phyloP scores from a whole-genome alignment of 2,113 vertebrate genomes.

The Barnardius zonarius region DNA sequence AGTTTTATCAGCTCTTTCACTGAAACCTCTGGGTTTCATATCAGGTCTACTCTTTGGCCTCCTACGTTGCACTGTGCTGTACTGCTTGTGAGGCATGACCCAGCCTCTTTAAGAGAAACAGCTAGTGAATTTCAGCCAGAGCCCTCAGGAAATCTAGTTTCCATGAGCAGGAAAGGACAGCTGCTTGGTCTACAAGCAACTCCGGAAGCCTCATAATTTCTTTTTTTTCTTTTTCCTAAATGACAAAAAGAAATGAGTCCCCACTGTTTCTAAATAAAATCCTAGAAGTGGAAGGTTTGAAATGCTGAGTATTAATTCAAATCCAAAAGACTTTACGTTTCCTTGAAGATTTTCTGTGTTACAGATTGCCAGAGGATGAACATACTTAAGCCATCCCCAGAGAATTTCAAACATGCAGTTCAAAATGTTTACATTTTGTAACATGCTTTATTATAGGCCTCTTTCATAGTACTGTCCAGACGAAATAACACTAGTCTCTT shows the following conservation, averaged over 20 bases:
- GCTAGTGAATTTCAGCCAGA: neutral
- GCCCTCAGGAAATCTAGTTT: neutral
- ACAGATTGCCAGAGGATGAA: neutral
- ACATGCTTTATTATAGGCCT: neutral
- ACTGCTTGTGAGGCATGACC: too few species aligned
- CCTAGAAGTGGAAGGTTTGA: neutral
- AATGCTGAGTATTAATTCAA: neutral
- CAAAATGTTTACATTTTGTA: neutral
- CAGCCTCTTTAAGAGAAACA: neutral
- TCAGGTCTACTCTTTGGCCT: neutral
- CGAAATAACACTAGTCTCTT: neutral
- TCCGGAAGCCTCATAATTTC: neutral
- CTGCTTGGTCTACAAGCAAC: neutral
- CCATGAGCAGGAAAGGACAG: neutral
- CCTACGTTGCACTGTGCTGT: accelerated
- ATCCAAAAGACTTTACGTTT: neutral
- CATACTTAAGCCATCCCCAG: neutral
- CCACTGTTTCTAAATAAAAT: neutral
- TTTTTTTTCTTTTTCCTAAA: neutral
- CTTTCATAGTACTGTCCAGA: neutral
- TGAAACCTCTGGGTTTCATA: neutral
- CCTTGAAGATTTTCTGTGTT: neutral
- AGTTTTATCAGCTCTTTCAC: neutral
- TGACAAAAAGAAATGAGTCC: neutral
- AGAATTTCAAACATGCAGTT: neutral